Evolutionary conservation across 2,797 vertebrate genomes (phyloP), one percentile per base, ranked within the genome.

Genomic region (Tinamus major): DNA sequence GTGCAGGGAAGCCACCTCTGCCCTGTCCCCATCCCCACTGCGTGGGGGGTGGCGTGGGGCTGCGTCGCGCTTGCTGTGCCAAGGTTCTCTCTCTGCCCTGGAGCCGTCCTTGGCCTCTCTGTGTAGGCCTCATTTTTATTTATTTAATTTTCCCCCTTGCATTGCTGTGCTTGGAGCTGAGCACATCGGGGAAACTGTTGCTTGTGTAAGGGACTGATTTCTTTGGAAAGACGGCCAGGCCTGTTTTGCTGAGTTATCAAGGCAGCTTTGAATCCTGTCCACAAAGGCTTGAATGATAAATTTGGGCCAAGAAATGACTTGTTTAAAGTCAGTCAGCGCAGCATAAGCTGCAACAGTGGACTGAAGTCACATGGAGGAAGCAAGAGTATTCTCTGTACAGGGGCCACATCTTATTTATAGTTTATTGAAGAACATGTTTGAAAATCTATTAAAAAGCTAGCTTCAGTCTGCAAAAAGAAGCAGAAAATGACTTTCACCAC

Each of bases 1-100:
- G 23, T 24, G 49, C 49, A 26, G 35, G 53, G 27, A 4, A 2
- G 2, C 59, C 4, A 2, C 0, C 79, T 41, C 70, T 48, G 21
- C 44, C 44, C 44, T 14, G 19, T 48, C 46, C 46, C 46, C 46
- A 48, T 21, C 46, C 46, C 21, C 46, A 20, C 48, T 24, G 21
- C 48, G 6, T 49, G 23, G 10, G 10, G 6, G 12, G 48, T 10
- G 11, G 48, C 6, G 21, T 49, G 48, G 23, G 48, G 48, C 48
- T 49, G 23, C 21, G 6, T 48, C 21, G 21, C 48, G 4, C 21
- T 11, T 48, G 48, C 48, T 21, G 19, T 19, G 20, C 21, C 21
- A 49, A 49, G 48, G 48, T 49, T 6, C 20, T 21, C 21, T 48
- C 17, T 48, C 21, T 19, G 9, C 21, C 46, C 46, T 11, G 20